phyloP scores from a whole-genome alignment of 2,888 invertebrate genomes.

The Aphodius granarius region DNA sequence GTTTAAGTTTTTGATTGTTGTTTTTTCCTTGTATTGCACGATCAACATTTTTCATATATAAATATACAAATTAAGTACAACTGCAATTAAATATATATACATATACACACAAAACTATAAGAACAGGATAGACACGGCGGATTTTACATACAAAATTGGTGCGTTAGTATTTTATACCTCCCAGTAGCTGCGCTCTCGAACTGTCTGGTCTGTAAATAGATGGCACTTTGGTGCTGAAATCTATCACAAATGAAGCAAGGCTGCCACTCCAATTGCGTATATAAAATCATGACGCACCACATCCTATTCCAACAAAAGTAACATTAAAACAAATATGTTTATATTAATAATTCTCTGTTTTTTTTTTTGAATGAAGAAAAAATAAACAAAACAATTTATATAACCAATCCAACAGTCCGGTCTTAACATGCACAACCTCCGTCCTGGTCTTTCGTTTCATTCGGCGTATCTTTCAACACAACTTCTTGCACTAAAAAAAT shows the following conservation, averaged over 20 bases:
- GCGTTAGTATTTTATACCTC: neutral
- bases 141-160: neutral
- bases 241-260: too few species aligned
- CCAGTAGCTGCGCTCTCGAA: neutral
- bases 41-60: neutral
- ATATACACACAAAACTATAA: neutral
- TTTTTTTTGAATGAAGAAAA: neutral
- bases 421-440: constrained; percentile 88
- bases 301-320: neutral
- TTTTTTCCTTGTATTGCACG: neutral
- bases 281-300: neutral
- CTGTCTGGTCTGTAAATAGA: neutral
- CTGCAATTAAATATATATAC: neutral
- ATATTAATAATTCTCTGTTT: neutral
- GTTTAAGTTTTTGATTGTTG: neutral
- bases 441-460: constrained; percentile 91
- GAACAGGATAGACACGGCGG: neutral
- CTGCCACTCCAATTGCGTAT: neutral
- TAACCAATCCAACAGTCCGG: constrained; percentile 15
- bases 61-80: neutral
- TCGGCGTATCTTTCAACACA: constrained; percentile 94
- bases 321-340: neutral
- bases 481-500: constrained; percentile 92
- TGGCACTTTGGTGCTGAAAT: neutral
- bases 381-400: neutral